Percentiles rank a stretch among this genome's conserved stretches.
Evolutionary conservation across 2,888 invertebrate species (phyloP).

Genomic region (Epinotia ramella): DNA sequence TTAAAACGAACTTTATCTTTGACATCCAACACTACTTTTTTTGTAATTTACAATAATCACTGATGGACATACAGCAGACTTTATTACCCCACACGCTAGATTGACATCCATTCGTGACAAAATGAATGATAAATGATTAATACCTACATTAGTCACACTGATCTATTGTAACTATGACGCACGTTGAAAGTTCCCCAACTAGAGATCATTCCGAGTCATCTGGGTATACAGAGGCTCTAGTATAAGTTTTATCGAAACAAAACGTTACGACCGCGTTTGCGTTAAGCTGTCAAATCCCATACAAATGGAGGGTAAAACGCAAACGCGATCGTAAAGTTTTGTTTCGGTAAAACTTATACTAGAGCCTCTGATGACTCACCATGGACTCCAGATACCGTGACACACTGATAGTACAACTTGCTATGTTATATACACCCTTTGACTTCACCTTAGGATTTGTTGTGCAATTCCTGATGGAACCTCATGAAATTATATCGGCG

Average conservation of each 20-base stretch:
- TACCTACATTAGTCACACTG: slow-evolving; percentile 7
- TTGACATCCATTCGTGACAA: not conserved
- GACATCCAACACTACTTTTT: too few species aligned
- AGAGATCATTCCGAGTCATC: slow-evolving; percentile 1
- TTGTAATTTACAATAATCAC: too few species aligned
- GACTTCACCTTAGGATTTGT: not conserved
- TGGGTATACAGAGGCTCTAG: too few species aligned
- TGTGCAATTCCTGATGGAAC: slow-evolving; percentile 26
- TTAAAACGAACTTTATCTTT: too few species aligned
- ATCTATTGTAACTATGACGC: not conserved
- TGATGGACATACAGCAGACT: too few species aligned
- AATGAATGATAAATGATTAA: not conserved
- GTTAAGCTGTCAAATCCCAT: too few species aligned
- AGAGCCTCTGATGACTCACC: slow-evolving; percentile 22
- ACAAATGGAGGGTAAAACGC: too few species aligned
- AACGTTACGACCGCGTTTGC: too few species aligned
- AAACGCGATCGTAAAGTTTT: too few species aligned
- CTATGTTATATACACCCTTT: not conserved
- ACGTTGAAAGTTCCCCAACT: slow-evolving; percentile 1
- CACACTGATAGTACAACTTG: not conserved
- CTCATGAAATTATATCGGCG: not conserved
- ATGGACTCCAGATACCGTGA: not conserved
- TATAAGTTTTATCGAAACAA: too few species aligned
- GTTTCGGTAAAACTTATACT: too few species aligned
- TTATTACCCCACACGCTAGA: not conserved